Evolutionary conservation across 2,113 vertebrate genomes (phyloP), one percentile per base, ranked within the genome.

Genomic region (Coracopsis vasa): DNA sequence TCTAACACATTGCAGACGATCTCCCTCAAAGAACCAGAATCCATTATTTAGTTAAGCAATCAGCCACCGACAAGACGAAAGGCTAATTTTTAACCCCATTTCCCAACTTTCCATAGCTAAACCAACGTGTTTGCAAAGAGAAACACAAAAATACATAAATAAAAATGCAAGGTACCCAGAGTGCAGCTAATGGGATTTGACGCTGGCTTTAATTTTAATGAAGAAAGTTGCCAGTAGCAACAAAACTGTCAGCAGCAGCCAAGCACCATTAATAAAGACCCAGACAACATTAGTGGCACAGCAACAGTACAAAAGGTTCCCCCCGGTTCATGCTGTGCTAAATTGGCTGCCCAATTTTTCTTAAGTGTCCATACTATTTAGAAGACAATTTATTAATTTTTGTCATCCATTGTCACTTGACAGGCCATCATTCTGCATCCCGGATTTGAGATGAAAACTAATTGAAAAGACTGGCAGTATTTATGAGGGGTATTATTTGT

Each of bases 401-500:
- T 98, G 97, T 98, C 98, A 98, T 98, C 98, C 98, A 98, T 98
- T 98, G 98, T 96, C 97, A 93, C 96, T 98, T 98, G 99, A 99
- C 99, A 98, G 98, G 98, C 98, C 97, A 99, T 99, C 99, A 98
- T 98, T 99, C 98, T 98, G 98, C 96, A 96, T 97, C 97, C 97
- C 3, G 97, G 98, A 98, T 98, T 98, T 97, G 95, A 98, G 97
- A 94, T 96, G 97, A 98, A 98, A 98, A 98, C 99, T 99, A 99
- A 99, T 99, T 99, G 99, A 99, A 99, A 98, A 98, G 98, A 97
- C 97, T 97, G 97, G 98, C 98, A 98, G 97, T 98, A 98, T 98
- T 98, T 98, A 98, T 98, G 99, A 99, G 98, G 98, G 98, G 98
- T 98, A 98, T 99, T 99, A 99, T 98, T 98, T 98, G 98, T 99